Evolutionary conservation across 2,888 invertebrate species (phyloP), one percentile per base, ranked within the genome.

Genomic region (Chesias legatella): DNA sequence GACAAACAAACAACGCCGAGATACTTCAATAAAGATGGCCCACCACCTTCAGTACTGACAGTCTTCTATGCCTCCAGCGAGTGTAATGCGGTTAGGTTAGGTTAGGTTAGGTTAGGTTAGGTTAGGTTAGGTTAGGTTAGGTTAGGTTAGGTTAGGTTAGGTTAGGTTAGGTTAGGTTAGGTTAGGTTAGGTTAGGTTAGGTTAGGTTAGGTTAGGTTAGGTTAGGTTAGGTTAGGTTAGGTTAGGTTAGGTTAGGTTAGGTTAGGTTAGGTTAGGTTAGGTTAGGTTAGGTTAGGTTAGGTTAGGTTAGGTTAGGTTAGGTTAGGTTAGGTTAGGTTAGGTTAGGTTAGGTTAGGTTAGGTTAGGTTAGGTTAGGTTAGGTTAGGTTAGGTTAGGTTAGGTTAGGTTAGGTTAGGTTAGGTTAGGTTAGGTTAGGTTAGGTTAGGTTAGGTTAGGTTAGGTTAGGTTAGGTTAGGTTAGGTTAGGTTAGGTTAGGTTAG

Each of bases 311-410:
- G 26, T 26, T 26, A 26, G 26, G 26, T 32, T 26, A 21, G 13
- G 10, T 34, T 20, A 25, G 20, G 13, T 7, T 33, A 24, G 23
- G 26, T 17, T 17, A 17, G 29, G 13, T 29, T 29, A 29, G 29
- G 29, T 29, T 20, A 35, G 35, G 35, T 35, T 35, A 35, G 32
- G 35, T 35, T 35, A 35, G 40, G 30, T 30, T 24, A 29, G 33
- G 40, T 33, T 33, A 33, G 33, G 33, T 33, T 40, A 29, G 40
- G 42, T 42, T 42, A 42, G 42, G 42, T 42, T 42, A 41, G 41
- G 41, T 41, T 41, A 41, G 41, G 41, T 41, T 41, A 41, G 41
- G 41, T 41, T 41, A 41, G 41, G 41, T 41, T 41, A 41, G 41
- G 41, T 41, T 41, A 41, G 41, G 41, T 41, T 41, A 41, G 41